Percentiles rank a stretch among this genome's conserved stretches.
phyloP scores from a whole-genome alignment of 2,113 vertebrate genomes.

The Polyodon spathula region DNA sequence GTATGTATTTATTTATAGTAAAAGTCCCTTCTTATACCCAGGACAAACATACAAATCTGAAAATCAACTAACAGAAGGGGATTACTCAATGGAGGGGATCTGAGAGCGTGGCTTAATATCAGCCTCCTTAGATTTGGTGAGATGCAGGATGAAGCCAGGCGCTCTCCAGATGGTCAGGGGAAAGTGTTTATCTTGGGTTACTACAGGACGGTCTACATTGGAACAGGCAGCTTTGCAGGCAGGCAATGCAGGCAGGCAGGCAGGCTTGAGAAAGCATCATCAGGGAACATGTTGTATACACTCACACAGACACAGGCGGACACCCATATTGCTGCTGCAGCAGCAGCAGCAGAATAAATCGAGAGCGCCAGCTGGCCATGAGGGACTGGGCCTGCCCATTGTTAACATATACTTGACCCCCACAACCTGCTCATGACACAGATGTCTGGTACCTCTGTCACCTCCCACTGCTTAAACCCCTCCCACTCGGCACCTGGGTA shows the following conservation, averaged over 20 bases:
- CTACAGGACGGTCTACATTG: constrained; percentile 64
- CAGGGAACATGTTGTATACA: constrained; percentile 35
- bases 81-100: constrained; percentile 62
- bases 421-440: constrained; percentile 70
- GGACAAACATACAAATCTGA: constrained; percentile 59
- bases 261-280: too few relatives aligned
- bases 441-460: constrained; percentile 73
- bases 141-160: constrained; percentile 63
- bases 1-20: too few relatives aligned
- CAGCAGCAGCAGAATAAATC: constrained; percentile 22
- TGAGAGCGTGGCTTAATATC: constrained; percentile 69
- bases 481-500: constrained; percentile 87
- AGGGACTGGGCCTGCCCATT: constrained; percentile 55
- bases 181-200: constrained; percentile 91
- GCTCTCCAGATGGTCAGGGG: constrained; percentile 89
- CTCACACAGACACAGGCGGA: constrained; percentile 19
- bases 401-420: constrained; percentile 76
- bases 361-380: constrained; percentile 45
- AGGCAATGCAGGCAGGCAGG: constrained; percentile 34
- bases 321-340: constrained; percentile 4
- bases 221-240: constrained; percentile 10
- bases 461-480: constrained; percentile 59
- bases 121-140: constrained; percentile 75
- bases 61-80: constrained; percentile 71
- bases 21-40: too few relatives aligned